A percentile compares a stretch with the other conserved stretches of the same genome.
Conservation (phyloP, 1,140 invertebrate genomes). For the Cydia strobilella region DNA sequence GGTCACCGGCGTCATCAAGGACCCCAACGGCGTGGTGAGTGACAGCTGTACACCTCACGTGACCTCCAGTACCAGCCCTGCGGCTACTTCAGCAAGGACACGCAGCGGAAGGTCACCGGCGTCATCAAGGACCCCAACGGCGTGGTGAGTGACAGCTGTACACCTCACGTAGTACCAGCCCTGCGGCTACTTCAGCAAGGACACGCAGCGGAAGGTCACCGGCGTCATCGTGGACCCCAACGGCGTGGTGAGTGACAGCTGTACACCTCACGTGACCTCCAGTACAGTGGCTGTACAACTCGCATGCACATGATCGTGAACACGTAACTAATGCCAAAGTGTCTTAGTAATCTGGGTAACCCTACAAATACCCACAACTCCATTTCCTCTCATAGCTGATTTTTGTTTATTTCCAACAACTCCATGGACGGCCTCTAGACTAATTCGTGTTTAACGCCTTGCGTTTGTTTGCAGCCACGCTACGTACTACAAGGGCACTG, state of each 20-base stretch:
- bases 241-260: constrained; percentile 80
- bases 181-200: constrained; percentile 98
- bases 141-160: constrained; percentile 73
- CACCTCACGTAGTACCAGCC: constrained; percentile 95
- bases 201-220: constrained; percentile 94
- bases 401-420: no score
- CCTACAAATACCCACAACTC: no score
- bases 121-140: constrained; percentile 86
- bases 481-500: constrained; percentile 95
- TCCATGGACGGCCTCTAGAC: no score
- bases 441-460: no score
- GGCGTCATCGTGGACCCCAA: constrained; percentile 86
- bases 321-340: no score
- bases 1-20: constrained; percentile 89
- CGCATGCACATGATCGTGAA: no score
- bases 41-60: no score
- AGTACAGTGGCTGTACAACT: no score
- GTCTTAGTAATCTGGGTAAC: no score
- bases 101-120: constrained; percentile 93
- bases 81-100: constrained; percentile 98
- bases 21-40: constrained; percentile 83
- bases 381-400: no score
- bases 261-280: no score
- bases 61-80: constrained; percentile 94
- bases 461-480: constrained; percentile 67